These are phyloP conservation scores for Drosophila mayaguana DNA, from an alignment of 2,888 invertebrate genomes.

Conservation along the genomic window DNA sequence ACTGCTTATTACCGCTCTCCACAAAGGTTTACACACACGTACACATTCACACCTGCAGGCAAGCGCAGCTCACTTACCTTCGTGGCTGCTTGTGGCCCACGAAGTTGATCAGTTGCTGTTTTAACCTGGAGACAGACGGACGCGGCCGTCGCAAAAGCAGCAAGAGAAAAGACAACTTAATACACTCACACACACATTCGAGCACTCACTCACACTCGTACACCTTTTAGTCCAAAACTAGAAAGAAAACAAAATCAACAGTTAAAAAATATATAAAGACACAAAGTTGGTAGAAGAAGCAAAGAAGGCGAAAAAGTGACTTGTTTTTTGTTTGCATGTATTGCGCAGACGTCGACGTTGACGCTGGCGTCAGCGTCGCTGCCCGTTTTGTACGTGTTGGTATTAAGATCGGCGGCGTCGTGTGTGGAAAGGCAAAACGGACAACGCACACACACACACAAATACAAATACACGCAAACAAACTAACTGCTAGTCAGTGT, in stretches of 20 bases:
- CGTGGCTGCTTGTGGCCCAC: slow-evolving; percentile 69
- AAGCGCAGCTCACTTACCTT: slow-evolving; percentile 73
- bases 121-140: slow-evolving; percentile 65
- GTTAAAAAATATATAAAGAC: slow-evolving; percentile 31
- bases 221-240: slow-evolving; percentile 67
- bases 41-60: slow-evolving; percentile 26
- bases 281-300: slow-evolving; percentile 60
- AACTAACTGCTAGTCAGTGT: slow-evolving; percentile 62
- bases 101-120: slow-evolving; percentile 72
- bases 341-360: slow-evolving; percentile 55
- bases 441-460: slow-evolving; percentile 41
- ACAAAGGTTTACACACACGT: slow-evolving; percentile 30
- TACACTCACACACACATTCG: slow-evolving; percentile 37
- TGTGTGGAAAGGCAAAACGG: slow-evolving; percentile 55
- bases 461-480: slow-evolving; percentile 28
- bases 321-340: slow-evolving; percentile 71
- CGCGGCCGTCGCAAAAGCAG: slow-evolving; percentile 54
- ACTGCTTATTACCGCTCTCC: slow-evolving; percentile 12
- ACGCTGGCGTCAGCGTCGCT: slow-evolving; percentile 47
- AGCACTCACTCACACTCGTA: slow-evolving; percentile 26
- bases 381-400: slow-evolving; percentile 52
- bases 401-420: slow-evolving; percentile 66
- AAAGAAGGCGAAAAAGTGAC: slow-evolving; percentile 69
- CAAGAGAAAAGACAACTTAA: slow-evolving; percentile 25
- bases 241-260: slow-evolving; percentile 73